Base-by-base conservation (phyloP, 2,113 vertebrate species). In the Arizona elegans region DNA sequence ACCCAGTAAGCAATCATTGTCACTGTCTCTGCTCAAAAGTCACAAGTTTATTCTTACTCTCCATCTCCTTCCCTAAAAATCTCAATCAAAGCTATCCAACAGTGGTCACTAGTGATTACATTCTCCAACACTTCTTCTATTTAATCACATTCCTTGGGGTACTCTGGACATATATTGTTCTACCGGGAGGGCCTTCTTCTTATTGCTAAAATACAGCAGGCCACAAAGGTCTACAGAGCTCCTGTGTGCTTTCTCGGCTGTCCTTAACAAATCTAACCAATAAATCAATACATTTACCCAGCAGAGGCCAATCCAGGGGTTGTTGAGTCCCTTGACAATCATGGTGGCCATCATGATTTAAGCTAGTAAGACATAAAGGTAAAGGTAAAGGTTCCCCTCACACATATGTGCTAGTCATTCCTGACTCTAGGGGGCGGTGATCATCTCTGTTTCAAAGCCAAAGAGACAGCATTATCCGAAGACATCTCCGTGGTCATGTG, bases 11-110 rank as follows among this genome's bases (percentile, higher is more conserved):
- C 91, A 29, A 94, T 50, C 38, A 52, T 43, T 81, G 43, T 92
- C 85, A 65, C 33, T 88, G 55, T 88, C 88, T 62, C 12, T 0
- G 0, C 89, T 86, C 86, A 65, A 75, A 94, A 1, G 90, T 0
- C 12, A 3, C 8, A 91, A 8, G 53, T 29, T 21, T 81, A 38
- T 29, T 91, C 70, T 70, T 53, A 55, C n/a, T 89, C 89, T 21
- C 26, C 24, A 43, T 88, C 52, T 50, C 17, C 38, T 38, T 23
- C 75, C 62, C 26, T 3, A 54, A 11, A 7, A 33, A 47, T 23
- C n/a, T 93, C 62, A 94, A 92, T 29, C 93, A 93, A 93, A n/a
- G n/a, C 54, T 21, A 19, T 91, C 95, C 91, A 8, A 90, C 24
- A 50, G 87, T 0, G 33, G 55, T 0, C 91, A 85, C 65, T 86